Percentiles rank a stretch among this genome's conserved stretches.
These are phyloP conservation scores for Motacilla tschutschensis DNA, from an alignment of 2,113 vertebrate species.

Conservation along the genomic window DNA sequence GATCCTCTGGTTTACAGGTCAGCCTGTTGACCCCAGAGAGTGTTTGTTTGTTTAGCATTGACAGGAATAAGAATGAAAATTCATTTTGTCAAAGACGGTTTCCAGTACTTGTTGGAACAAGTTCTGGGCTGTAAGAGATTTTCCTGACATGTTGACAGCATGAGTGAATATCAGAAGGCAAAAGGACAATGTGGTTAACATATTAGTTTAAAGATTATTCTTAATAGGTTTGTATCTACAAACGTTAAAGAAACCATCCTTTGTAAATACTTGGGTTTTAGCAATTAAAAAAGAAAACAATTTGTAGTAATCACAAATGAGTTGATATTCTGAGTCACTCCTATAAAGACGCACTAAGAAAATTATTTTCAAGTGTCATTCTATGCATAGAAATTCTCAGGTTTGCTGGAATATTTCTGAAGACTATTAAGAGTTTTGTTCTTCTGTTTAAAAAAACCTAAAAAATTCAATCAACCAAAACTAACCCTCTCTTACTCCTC, in stretches of 20 bases:
- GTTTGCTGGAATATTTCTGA: not conserved
- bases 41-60: not conserved
- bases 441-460: not conserved
- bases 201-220: not conserved
- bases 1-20: not conserved
- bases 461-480: not conserved
- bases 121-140: not conserved
- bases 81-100: not conserved
- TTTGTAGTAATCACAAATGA: not conserved
- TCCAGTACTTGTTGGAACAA: not conserved
- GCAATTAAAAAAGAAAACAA: not conserved
- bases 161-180: not conserved
- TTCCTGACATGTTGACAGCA: not conserved
- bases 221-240: not conserved
- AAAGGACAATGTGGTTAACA: not conserved
- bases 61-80: not conserved
- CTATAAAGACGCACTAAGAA: not conserved
- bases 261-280: not conserved
- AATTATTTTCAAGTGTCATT: not conserved
- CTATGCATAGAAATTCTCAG: not conserved
- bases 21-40: not conserved
- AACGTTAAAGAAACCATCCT: fast-evolving
- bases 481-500: not conserved
- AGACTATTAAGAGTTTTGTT: not conserved
- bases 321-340: not conserved